These are phyloP conservation scores for Dendronephthya gigantea DNA, from an alignment of 64 coral and sea anemone species.

Conservation along the genomic window DNA sequence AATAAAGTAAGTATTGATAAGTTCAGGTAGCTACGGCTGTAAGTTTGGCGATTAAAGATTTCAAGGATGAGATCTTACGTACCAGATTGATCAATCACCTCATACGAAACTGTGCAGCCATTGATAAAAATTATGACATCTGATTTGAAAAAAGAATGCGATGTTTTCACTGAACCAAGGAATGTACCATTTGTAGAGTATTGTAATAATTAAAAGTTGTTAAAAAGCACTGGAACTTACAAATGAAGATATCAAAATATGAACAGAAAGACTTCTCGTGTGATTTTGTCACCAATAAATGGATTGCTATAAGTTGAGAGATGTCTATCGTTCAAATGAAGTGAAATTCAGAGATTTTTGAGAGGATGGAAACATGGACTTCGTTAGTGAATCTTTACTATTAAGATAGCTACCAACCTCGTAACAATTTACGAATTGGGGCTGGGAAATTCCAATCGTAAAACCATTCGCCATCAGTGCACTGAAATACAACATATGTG, in stretches of 20 bases:
- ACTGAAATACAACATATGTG: not conserved
- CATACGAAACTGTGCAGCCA: slow-evolving; percentile 56
- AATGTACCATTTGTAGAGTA: too few relatives aligned
- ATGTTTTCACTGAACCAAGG: too few relatives aligned
- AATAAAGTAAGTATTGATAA: not conserved
- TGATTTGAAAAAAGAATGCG: slow-evolving; percentile 19
- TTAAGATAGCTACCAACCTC: too few relatives aligned
- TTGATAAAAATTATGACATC: slow-evolving; percentile 62
- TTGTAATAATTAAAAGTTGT: not conserved
- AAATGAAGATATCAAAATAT: not conserved
- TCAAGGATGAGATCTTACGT: slow-evolving; percentile 8
- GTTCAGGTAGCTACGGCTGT: too few relatives aligned
- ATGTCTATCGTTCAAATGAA: too few relatives aligned
- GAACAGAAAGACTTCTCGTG: not conserved
- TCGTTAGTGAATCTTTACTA: too few relatives aligned
- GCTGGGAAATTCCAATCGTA: not conserved
- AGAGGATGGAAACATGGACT: too few relatives aligned
- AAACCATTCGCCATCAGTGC: not conserved
- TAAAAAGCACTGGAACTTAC: not conserved
- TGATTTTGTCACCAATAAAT: slow-evolving; percentile 49
- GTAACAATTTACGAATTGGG: not conserved
- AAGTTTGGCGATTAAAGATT: too few relatives aligned
- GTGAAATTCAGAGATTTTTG: too few relatives aligned
- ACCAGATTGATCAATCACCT: slow-evolving; percentile 65
- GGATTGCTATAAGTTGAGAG: slow-evolving; percentile 57